phyloP scores from a whole-genome alignment of 2,888 invertebrate genomes.

The Drosophila siamana region DNA sequence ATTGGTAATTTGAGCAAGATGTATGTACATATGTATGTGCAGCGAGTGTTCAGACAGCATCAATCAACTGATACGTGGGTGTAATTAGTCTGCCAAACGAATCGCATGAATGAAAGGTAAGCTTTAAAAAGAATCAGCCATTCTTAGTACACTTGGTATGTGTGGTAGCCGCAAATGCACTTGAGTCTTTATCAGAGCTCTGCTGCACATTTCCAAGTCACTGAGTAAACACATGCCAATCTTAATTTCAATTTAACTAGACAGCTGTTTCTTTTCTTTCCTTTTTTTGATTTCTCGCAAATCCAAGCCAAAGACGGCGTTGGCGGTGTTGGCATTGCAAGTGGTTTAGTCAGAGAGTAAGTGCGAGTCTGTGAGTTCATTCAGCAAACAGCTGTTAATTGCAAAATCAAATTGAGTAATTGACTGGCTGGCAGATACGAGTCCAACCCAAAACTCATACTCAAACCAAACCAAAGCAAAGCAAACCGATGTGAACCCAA shows the following conservation, averaged over 20 bases:
- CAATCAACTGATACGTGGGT: conserved; percentile 30
- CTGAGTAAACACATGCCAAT: conserved; percentile 55
- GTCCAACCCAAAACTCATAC: conserved; percentile 20
- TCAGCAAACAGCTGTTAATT: conserved; percentile 70
- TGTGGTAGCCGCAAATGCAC: conserved; percentile 27
- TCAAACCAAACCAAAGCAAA: conserved; percentile 19
- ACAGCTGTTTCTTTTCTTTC: too few relatives aligned
- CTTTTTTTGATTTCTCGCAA: conserved; percentile 30
- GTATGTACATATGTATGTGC: too few relatives aligned
- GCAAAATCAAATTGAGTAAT: conserved; percentile 76
- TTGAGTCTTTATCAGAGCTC: conserved; percentile 28
- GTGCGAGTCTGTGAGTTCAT: conserved; percentile 23
- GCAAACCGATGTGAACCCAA: not conserved
- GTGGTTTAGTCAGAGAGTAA: conserved; percentile 49
- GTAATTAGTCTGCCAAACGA: conserved; percentile 8
- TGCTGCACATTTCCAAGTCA: conserved; percentile 50
- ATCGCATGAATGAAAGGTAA: not conserved
- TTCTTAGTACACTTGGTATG: not conserved
- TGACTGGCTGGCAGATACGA: conserved; percentile 55
- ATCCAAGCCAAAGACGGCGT: conserved; percentile 24
- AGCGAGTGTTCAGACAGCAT: conserved; percentile 30
- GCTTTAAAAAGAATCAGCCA: not conserved
- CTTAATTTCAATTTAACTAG: conserved; percentile 49
- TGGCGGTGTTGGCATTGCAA: conserved; percentile 35
- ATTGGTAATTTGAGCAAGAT: conserved; percentile 57